Base-by-base conservation (phyloP, 2,113 vertebrate genomes). In the Hoplias malabaricus region DNA sequence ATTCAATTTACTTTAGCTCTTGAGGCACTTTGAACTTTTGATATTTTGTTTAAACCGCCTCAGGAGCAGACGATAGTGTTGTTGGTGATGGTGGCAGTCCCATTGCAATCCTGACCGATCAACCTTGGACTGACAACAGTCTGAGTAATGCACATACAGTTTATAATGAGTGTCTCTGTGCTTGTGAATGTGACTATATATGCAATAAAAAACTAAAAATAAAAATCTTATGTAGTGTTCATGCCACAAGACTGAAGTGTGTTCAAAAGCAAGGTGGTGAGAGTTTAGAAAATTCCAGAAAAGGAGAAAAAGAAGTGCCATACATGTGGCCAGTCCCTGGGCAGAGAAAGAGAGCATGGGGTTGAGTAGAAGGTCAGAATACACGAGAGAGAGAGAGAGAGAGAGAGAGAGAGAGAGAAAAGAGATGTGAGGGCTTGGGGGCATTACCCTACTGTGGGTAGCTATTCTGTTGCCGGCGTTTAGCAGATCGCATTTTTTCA, bases 401-500 rank as follows among this genome's bases (percentile, higher is more conserved):
- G 29, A 33, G 6, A 57, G 38, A 27, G 27, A 57, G 66, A 34
- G 31, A 42, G 19, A 31, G n/a, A 54, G 12, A 66, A 4, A 8
- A 2, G 78, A 5, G 40, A 77, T 56, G 82, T 62, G 71, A 78
- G 86, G 75, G 81, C 70, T 83, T 82, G 77, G 66, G 79, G 78
- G 4, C 48, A 82, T 82, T 77, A 53, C 83, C 77, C 91, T 93
- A 93, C 87, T 93, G 87, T 68, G 91, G 88, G 83, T 88, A 93
- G 88, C 80, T 98, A 87, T 96, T 99, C 90, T 99, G 96, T 91
- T 99, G 98, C 80, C 96, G 94, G 90, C 96, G 96, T 89, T 97
- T 99, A 27, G 97, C 97, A 0, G 97, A 98, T 90, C 97, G 95
- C 97, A 98, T 97, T 92, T 99, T 99, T 87, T 99, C 96, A 88